Evolutionary conservation across 2,888 invertebrate genomes (phyloP), one percentile per base, ranked within the genome.

Genomic region (Drosophila lacicola): DNA sequence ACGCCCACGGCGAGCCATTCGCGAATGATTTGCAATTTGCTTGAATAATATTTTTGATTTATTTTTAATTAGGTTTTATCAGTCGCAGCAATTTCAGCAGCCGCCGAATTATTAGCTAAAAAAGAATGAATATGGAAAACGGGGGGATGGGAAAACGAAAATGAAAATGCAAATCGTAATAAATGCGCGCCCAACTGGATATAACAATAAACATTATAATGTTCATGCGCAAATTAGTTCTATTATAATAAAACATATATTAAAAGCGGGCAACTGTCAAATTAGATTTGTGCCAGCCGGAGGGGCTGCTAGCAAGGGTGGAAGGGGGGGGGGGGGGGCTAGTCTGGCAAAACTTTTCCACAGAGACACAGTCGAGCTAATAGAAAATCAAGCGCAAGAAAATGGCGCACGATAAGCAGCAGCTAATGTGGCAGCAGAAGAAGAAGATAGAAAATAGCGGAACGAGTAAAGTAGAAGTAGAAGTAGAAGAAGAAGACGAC

Each of bases 341-440:
- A 36, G 36, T 36, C 36, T 36, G 36, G 19, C 29, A 37, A 70
- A 70, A 60, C 46, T 73, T 63, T 46, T 46, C 29, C 29, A 8
- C 29, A 29, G 29, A 29, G 37, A 45, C 25, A 46, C 33, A 49
- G 68, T 29, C 37, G 58, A 78, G 78, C 56, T 86, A 88, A 83
- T 85, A 88, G 86, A 83, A 83, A 83, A 88, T 85, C 88, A 80
- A 85, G 80, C 70, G 64, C 70, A 80, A 73, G 78, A 82, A 83
- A 86, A 88, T 88, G 88, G 83, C 78, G 75, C 45, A 61, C 71
- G 88, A 82, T 85, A 83, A 83, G 74, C 55, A 14, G 39, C 17
- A 17, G 45, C 55, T n/a, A 36, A 70, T 13, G 25, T 2, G 57
- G 45, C 36, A 42, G 46, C 19, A 46, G 47, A 21, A 47, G 41